Base-by-base conservation (phyloP, 1,140 invertebrate species). In the Drosophila varians region DNA sequence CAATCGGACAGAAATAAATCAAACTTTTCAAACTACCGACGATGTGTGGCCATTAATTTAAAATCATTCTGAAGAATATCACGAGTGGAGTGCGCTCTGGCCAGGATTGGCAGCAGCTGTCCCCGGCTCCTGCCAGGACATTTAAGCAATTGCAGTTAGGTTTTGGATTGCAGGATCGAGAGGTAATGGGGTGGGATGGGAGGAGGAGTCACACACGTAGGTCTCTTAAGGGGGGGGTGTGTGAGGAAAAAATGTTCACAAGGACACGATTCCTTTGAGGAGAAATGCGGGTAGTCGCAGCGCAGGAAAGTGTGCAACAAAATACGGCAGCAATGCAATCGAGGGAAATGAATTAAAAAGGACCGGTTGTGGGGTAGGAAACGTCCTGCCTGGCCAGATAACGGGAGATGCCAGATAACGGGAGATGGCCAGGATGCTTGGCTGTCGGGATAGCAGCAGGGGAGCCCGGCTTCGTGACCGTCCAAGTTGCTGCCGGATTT, bases 331-430 rank as follows among this genome's bases (percentile, higher is more conserved):
- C 56, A 61, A 28, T 62, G 57, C 43, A 65, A 62, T 65, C 25
- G 45, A 49, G 58, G n/a, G 45, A 62, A 51, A 64, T 66, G 64
- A 45, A 53, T 53, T 68, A 68, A 68, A 47, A 31, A 26, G 28
- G 1, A 3, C 23, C 5, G 48, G 46, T 18, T 12, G 8, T 5
- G 31, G 46, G 34, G 11, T 12, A 14, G 7, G 7, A 26, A 25
- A 21, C 43, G 14, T 42, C 38, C 38, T 42, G 14, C 14, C 36
- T 16, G n/a, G 1, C 2, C 11, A 12, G 12, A n/a, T n/a, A n/a
- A n/a, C 12, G 16, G 43, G 18, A 38, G 60, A 64, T 64, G 8
- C 23, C 36, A 38, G 36, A 62, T 60, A 60, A 26, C 60, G 43
- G n/a, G 26, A 14, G 51, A 23, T 4, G 11, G 28, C 9, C 26